A percentile compares a stretch with the other conserved stretches of the same genome.
Evolutionary conservation across 2,888 invertebrate species (phyloP).

Genomic region (Hemithea aestivaria): DNA sequence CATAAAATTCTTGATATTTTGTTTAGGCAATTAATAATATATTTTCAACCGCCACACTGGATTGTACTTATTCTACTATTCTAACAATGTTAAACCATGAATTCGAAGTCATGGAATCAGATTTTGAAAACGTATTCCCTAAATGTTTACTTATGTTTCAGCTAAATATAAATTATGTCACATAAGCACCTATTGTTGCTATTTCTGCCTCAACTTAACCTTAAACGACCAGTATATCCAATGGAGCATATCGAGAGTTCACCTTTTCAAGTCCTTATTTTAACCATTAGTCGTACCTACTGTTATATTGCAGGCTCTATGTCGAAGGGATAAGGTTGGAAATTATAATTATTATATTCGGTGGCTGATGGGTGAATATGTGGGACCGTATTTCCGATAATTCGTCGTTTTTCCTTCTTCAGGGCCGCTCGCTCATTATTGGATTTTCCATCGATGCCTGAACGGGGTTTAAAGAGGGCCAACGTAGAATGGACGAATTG

Average conservation of each 20-base stretch:
- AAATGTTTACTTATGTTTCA: too few species aligned
- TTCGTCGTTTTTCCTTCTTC: slow-evolving; percentile 28
- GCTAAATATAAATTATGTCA: too few species aligned
- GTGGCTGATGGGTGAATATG: not conserved
- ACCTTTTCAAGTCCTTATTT: slow-evolving; percentile 7
- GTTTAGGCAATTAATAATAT: too few species aligned
- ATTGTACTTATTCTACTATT: too few species aligned
- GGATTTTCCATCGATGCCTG: slow-evolving; percentile 30
- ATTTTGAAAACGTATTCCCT: too few species aligned
- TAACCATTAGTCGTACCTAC: not conserved
- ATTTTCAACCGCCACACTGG: too few species aligned
- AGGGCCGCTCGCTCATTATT: slow-evolving; percentile 33
- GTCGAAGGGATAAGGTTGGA: not conserved
- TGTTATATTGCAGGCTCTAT: slow-evolving; percentile 2
- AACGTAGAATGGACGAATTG: slow-evolving; percentile 24
- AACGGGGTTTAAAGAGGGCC: slow-evolving; percentile 26
- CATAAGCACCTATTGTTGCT: too few species aligned
- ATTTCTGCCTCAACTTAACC: slow-evolving; percentile 3
- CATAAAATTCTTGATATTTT: too few species aligned
- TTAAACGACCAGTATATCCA: slow-evolving; percentile 2
- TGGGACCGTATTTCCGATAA: slow-evolving; percentile 31
- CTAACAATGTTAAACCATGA: too few species aligned
- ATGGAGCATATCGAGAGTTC: slow-evolving; percentile 7
- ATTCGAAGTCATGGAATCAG: too few species aligned
- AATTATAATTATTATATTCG: slow-evolving; percentile 1